phyloP scores from a whole-genome alignment of 2,797 vertebrate genomes.

The Bradypus variegatus region DNA sequence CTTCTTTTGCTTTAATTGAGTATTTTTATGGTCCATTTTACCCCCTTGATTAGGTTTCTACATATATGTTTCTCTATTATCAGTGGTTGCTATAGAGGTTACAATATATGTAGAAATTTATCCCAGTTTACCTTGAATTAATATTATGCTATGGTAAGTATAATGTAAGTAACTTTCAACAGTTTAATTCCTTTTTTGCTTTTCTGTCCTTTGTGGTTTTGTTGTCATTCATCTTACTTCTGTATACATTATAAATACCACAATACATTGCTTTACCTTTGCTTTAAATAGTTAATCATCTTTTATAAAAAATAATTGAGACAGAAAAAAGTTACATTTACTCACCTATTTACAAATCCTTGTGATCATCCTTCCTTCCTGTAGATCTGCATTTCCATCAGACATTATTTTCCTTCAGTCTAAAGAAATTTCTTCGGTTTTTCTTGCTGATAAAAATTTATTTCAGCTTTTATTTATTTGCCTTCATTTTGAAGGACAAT shows the following conservation, averaged over 20 bases:
- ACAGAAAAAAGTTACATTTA: neutral
- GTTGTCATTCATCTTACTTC: too few species aligned
- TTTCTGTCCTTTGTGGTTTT: too few species aligned
- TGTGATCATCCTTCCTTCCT: neutral
- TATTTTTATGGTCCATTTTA: neutral
- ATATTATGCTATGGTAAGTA: neutral
- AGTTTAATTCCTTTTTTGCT: neutral
- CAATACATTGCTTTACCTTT: neutral
- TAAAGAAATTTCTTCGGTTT: neutral
- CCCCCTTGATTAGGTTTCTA: neutral
- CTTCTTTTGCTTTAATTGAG: too few species aligned
- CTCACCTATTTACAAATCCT: neutral
- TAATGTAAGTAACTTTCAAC: neutral
- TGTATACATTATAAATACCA: neutral
- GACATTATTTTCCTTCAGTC: too few species aligned
- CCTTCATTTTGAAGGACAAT: too few species aligned
- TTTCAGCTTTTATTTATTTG: neutral
- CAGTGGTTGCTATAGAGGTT: neutral
- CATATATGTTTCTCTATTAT: neutral
- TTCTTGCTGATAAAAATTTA: slow-evolving; percentile 4
- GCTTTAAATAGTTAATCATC: neutral
- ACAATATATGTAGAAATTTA: neutral
- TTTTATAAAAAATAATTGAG: neutral
- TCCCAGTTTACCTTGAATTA: neutral
- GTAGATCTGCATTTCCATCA: too few species aligned